phyloP scores from a whole-genome alignment of 1,140 invertebrate species.

The Nasonia vitripennis region DNA sequence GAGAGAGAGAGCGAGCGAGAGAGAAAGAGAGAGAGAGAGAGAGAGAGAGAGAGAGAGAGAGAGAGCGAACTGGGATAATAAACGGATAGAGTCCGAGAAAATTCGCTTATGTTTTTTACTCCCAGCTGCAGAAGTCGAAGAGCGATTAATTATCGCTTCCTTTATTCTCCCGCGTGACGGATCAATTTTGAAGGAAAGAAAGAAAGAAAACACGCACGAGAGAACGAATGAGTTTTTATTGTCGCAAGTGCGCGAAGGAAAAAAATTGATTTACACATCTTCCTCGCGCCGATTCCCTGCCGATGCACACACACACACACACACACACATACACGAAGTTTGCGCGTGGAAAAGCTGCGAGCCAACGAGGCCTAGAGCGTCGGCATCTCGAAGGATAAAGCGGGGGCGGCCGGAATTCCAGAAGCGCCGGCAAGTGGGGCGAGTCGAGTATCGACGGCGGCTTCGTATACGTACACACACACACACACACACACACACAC shows the following conservation, averaged over 20 bases:
- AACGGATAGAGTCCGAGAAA: neutral
- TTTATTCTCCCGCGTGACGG: too few relatives aligned
- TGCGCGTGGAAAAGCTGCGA: neutral
- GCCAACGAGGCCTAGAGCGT: too few relatives aligned
- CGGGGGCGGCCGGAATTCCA: neutral
- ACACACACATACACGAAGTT: neutral
- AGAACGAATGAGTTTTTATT: too few relatives aligned
- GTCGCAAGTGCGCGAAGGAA: too few relatives aligned
- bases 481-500: too few relatives aligned
- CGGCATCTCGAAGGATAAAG: neutral
- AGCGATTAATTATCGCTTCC: neutral
- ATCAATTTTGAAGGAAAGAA: too few relatives aligned
- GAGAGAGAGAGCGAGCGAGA: neutral
- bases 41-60: too few relatives aligned
- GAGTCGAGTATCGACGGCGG: neutral
- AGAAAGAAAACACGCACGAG: too few relatives aligned
- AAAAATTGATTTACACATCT: too few relatives aligned
- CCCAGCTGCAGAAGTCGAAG: neutral
- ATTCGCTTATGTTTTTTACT: neutral
- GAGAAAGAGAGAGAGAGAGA: neutral
- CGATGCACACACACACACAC: neutral
- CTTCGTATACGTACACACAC: neutral
- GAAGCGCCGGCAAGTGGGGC: slow-evolving; percentile 8
- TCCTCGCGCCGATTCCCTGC: neutral
- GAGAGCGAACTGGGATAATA: neutral